Percentiles rank a stretch among this genome's conserved stretches.
phyloP scores from a whole-genome alignment of 2,888 invertebrate genomes.

The Iphiclides podalirius region DNA sequence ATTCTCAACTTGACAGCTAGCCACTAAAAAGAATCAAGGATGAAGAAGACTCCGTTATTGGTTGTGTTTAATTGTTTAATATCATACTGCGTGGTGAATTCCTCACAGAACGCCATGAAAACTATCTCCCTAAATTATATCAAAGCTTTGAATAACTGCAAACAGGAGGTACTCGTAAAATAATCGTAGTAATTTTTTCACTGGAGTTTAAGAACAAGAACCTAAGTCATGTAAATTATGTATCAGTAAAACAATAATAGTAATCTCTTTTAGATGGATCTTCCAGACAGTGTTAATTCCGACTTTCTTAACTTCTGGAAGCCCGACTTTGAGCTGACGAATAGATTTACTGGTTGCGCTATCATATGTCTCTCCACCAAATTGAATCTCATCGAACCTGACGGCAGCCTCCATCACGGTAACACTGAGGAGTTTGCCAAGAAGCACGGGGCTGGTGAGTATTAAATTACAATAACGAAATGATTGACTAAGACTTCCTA shows the following conservation, averaged over 20 bases:
- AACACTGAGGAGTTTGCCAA: conserved; percentile 56
- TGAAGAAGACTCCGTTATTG: conserved; percentile 26
- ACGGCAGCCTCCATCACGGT: conserved; percentile 55
- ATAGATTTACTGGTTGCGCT: conserved; percentile 52
- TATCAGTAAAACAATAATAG: too few species aligned
- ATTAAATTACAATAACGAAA: too few species aligned
- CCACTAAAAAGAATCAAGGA: background rate
- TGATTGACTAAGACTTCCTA: too few species aligned
- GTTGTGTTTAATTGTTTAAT: conserved; percentile 30
- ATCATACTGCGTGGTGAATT: conserved; percentile 27
- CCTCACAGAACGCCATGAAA: conserved; percentile 44
- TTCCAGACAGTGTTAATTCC: conserved; percentile 39
- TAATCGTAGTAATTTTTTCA: too few species aligned
- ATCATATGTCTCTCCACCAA: conserved; percentile 56
- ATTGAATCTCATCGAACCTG: conserved; percentile 51
- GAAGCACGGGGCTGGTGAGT: conserved; percentile 59
- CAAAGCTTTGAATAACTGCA: conserved; percentile 45
- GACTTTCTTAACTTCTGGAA: conserved; percentile 58
- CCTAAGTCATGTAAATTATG: too few species aligned
- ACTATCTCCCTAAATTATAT: conserved; percentile 37
- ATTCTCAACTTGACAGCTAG: background rate
- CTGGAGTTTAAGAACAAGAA: too few species aligned
- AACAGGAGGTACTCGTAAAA: conserved; percentile 44
- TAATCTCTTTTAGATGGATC: conserved; percentile 35
- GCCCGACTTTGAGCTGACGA: conserved; percentile 41